phyloP scores from a whole-genome alignment of 1,140 invertebrate species.

The Bombus confusus region DNA sequence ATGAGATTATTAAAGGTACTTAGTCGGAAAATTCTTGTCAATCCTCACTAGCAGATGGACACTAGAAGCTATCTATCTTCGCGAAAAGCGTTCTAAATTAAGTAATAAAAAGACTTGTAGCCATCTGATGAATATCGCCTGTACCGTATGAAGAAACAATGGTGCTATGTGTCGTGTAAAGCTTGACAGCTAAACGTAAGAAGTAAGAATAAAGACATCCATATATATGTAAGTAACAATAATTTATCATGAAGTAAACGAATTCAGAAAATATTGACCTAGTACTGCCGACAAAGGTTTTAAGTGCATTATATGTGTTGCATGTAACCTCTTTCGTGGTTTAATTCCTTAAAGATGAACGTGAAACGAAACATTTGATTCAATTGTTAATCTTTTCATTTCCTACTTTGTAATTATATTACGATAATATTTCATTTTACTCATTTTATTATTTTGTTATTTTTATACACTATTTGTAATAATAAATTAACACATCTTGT shows the following conservation, averaged over 20 bases:
- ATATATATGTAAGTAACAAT: slow-evolving; percentile 28
- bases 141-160: background rate
- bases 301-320: slow-evolving; percentile 33
- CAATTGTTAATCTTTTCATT: background rate
- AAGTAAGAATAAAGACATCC: slow-evolving; percentile 14
- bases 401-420: background rate
- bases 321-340: slow-evolving; percentile 46
- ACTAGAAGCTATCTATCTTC: background rate
- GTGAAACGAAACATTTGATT: background rate
- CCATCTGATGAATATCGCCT: background rate
- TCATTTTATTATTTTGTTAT: background rate
- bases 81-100: background rate
- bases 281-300: slow-evolving; percentile 58
- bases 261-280: slow-evolving; percentile 51
- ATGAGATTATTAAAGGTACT: slow-evolving; percentile 9
- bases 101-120: background rate
- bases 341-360: slow-evolving; percentile 23
- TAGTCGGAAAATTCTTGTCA: slow-evolving; percentile 2
- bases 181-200: background rate
- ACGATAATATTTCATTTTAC: background rate
- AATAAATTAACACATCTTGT: background rate
- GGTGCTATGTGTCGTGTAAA: background rate
- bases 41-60: background rate
- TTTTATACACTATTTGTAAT: background rate
- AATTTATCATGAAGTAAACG: slow-evolving; percentile 41